Evolutionary conservation across 2,113 vertebrate genomes (phyloP), one percentile per base, ranked within the genome.

Genomic region (Limanda limanda): DNA sequence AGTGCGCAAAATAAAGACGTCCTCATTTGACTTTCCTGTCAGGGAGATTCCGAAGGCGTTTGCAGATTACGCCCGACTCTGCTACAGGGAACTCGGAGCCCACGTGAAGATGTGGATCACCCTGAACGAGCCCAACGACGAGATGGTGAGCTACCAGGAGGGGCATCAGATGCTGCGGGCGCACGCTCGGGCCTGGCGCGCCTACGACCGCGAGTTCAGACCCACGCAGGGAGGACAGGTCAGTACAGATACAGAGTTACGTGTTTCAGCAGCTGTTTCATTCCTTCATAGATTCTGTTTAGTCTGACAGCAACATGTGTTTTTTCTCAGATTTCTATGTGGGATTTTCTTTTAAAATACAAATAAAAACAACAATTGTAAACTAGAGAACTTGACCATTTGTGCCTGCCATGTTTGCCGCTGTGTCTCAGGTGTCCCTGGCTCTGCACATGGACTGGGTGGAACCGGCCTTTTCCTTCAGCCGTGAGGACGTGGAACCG

Each of bases 41-140:
- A 92, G 94, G 2, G 88, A 92, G 60, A 98, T 94, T 0, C 66
- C 96, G 25, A 67, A 92, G 74, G 96, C 96, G 0, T 99, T 99
- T 57, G 95, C 91, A 0, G 94, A 95, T 7, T 99, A 98, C 12
- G 97, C 98, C 74, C 83, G 91, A 37, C 94, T 98, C 40, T 99
- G 98, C 61, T 99, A 97, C 85, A 85, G 76, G 20, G 95, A 94
- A 35, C 92, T 99, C 0, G 98, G 98, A 0, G 89, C 85, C 12
- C 78, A 93, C 4, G 95, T 99, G 47, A 96, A 96, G 89, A 91
- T 98, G 75, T 99, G 98, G 98, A 96, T 99, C 90, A 99, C 98
- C 0, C 81, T 98, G 86, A 96, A 95, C 0, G 97, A 98, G 86
- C 97, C 97, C 0, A 92, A 95, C 18, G 94, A 96, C 1, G 94